Conservation (phyloP, 1,140 invertebrate species). For the Streblospio benedicti region DNA sequence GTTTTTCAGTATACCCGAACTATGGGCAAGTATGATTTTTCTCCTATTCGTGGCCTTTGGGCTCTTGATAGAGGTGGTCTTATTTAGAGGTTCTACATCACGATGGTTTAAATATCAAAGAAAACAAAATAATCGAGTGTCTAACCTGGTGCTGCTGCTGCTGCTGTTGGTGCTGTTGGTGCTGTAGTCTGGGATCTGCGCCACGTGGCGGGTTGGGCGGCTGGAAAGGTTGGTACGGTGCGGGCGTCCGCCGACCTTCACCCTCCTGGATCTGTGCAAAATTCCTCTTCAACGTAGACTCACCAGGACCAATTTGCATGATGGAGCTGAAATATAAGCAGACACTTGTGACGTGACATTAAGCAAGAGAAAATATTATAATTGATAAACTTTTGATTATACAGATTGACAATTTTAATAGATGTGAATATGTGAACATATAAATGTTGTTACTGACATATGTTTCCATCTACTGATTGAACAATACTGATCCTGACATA, state of each 20-base stretch:
- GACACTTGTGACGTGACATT: background rate
- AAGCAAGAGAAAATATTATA: background rate
- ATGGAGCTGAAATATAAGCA: conserved; percentile 33
- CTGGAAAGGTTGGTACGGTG: conserved; percentile 26
- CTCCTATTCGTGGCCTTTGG: no score
- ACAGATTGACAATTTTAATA: background rate
- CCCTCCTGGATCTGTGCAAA: conserved; percentile 88
- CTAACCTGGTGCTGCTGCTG: conserved; percentile 7
- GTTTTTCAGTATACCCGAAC: background rate
- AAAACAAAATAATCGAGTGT: background rate
- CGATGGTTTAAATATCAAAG: conserved; percentile 18
- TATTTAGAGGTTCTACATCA: no score
- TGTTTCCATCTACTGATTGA: no score
- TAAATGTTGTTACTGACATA: no score
- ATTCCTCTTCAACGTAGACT: conserved; percentile 45
- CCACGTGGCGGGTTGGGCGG: conserved; percentile 24
- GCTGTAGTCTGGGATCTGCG: conserved; percentile 11
- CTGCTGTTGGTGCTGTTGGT: background rate
- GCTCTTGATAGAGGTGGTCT: no score
- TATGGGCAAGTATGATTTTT: no score
- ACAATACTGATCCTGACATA: no score
- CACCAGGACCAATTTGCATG: conserved; percentile 45
- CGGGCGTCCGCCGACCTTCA: conserved; percentile 28
- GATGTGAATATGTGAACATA: background rate
- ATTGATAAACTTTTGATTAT: background rate